These are phyloP conservation scores for Aspiorhynchus laticeps DNA, from an alignment of 2,113 vertebrate genomes.

Conservation along the genomic window DNA sequence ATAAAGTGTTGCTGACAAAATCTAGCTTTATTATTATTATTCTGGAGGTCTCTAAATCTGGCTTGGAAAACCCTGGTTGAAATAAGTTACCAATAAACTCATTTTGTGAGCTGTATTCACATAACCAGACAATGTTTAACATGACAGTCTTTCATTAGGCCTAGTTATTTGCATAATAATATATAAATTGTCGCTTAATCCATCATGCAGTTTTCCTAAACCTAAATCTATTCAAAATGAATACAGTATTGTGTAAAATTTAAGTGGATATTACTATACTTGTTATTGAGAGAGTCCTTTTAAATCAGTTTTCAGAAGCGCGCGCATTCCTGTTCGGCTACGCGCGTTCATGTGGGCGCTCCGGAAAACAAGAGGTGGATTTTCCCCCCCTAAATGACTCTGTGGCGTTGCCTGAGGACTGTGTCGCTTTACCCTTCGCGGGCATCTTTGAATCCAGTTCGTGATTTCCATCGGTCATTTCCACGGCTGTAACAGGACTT, in stretches of 20 bases:
- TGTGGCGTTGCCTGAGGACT: background rate
- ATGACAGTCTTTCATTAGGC: background rate
- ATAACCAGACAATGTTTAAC: background rate
- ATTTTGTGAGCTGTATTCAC: background rate
- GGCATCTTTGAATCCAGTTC: conserved; percentile 42
- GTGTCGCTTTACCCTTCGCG: no score
- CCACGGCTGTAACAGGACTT: conserved; percentile 1
- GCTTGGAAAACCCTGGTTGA: background rate
- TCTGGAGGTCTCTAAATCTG: background rate
- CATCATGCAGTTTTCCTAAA: background rate
- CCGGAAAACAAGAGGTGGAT: conserved; percentile 64
- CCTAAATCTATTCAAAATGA: background rate
- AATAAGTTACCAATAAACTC: background rate
- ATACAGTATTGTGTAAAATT: background rate
- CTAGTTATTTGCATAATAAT: background rate
- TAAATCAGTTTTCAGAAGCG: conserved; percentile 58
- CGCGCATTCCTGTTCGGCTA: conserved; percentile 64
- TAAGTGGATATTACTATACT: background rate
- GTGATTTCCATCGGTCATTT: conserved; percentile 59
- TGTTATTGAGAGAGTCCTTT: conserved; percentile 37
- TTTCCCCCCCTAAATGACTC: background rate
- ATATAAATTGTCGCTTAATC: background rate
- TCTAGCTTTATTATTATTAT: background rate
- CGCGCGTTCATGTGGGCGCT: conserved; percentile 44
- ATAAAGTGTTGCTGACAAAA: background rate